Evolutionary conservation across 2,797 vertebrate genomes (phyloP).

Genomic region (Sternarchorhynchus goeldii): DNA sequence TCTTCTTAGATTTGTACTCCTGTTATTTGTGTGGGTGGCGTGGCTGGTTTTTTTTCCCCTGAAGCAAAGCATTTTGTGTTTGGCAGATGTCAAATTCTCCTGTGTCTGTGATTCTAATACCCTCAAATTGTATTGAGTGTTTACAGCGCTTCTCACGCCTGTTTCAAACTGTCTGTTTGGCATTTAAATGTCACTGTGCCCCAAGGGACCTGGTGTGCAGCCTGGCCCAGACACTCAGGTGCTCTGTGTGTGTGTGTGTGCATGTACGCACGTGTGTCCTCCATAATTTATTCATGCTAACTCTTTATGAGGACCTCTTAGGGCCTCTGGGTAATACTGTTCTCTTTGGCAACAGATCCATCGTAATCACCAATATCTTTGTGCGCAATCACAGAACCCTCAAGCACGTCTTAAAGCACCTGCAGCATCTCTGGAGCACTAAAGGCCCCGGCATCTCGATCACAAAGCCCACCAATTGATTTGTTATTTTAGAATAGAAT

Average conservation of each 20-base stretch:
- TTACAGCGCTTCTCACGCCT: slow-evolving; percentile 25
- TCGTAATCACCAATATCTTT: slow-evolving; percentile 21
- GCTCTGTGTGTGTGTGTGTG: background rate
- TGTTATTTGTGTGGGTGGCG: background rate
- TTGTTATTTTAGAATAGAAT: slow-evolving; percentile 13
- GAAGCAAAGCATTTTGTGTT: too few relatives aligned
- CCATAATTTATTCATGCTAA: slow-evolving; percentile 37
- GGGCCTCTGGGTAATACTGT: background rate
- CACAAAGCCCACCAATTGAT: slow-evolving; percentile 12
- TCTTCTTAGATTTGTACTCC: too few relatives aligned
- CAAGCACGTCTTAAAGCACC: background rate
- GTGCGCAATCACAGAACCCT: slow-evolving; percentile 2
- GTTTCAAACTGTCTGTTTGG: slow-evolving; percentile 19
- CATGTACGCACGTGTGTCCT: background rate
- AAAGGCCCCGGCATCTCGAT: slow-evolving; percentile 7
- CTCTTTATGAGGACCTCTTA: slow-evolving; percentile 27
- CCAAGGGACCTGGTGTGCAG: slow-evolving; percentile 24
- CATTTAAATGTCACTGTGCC: slow-evolving; percentile 49
- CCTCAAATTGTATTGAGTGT: background rate
- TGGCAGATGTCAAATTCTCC: too few relatives aligned
- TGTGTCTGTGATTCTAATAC: too few relatives aligned
- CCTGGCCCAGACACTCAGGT: slow-evolving; percentile 15
- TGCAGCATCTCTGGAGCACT: slow-evolving; percentile 2
- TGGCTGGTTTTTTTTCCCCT: background rate
- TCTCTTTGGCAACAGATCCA: slow-evolving; percentile 11